Conservation (phyloP, 1,140 invertebrate species). For the Macrosteles quadrilineatus region DNA sequence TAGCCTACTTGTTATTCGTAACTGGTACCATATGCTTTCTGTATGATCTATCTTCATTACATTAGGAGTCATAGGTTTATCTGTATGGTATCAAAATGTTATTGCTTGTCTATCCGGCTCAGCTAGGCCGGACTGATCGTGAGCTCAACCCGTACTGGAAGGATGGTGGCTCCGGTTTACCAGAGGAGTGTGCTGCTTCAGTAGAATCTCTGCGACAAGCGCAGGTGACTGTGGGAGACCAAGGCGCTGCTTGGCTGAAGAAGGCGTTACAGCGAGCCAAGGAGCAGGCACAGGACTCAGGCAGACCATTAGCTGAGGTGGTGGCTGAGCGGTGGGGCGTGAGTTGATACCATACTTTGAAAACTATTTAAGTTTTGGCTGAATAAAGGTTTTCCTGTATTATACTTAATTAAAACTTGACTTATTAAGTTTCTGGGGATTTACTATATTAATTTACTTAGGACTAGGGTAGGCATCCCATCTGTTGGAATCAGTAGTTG, state of each 20-base stretch:
- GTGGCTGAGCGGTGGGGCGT: constrained; percentile 66
- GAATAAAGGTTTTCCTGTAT: constrained; percentile 1
- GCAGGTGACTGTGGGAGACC: constrained; percentile 46
- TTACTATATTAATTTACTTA: no score
- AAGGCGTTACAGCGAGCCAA: constrained; percentile 59
- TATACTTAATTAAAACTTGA: no score
- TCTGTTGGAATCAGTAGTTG: no score
- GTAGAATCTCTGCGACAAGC: constrained; percentile 26
- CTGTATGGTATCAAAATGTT: no score
- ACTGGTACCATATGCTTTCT: no score
- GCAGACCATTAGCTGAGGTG: constrained; percentile 59
- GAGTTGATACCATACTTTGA: constrained; percentile 45
- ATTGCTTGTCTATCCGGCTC: no score
- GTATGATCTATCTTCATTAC: no score
- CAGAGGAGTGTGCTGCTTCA: constrained; percentile 48
- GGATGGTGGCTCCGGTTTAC: constrained; percentile 80
- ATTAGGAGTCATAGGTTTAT: no score
- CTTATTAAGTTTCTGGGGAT: no score
- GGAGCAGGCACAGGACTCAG: constrained; percentile 60
- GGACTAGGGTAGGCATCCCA: no score
- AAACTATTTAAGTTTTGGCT: not conserved
- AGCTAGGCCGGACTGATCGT: constrained; percentile 69
- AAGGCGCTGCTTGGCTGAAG: constrained; percentile 58
- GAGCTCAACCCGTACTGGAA: constrained; percentile 95
- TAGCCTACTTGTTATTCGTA: no score